Evolutionary conservation across 2,113 vertebrate species (phyloP).

Genomic region (Vicugna pacos): DNA sequence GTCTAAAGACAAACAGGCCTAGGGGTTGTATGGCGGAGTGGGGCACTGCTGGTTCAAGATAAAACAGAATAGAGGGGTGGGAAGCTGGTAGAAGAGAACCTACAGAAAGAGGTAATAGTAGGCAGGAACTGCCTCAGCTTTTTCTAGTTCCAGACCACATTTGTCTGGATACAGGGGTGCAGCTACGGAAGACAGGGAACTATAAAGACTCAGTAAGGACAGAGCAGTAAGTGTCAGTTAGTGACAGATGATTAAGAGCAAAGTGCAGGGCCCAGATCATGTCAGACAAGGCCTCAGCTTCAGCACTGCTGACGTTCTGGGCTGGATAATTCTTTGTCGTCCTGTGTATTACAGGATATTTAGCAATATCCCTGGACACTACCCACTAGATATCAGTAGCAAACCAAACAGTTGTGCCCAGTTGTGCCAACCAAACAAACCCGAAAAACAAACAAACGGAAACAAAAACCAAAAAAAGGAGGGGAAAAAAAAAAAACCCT

Average conservation of each 20-base stretch:
- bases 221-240: not conserved
- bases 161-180: not conserved
- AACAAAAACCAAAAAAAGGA: not conserved
- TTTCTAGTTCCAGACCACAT: not conserved
- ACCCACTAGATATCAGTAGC: slow-evolving; percentile 54
- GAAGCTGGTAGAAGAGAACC: not conserved
- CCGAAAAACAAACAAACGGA: not conserved
- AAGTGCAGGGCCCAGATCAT: not conserved
- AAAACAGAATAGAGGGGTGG: not conserved
- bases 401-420: not conserved
- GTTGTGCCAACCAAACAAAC: not conserved
- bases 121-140: not conserved
- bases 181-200: not conserved
- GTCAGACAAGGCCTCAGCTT: not conserved
- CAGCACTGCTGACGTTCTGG: not conserved
- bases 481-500: not conserved
- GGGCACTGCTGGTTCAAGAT: not conserved
- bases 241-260: not conserved
- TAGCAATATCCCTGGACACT: not conserved
- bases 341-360: not conserved
- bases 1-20: not conserved
- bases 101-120: not conserved
- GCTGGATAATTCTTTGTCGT: not conserved
- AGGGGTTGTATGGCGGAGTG: not conserved
- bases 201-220: not conserved